Conservation (phyloP, 2,888 invertebrate genomes). For the Pandemis heparana region DNA sequence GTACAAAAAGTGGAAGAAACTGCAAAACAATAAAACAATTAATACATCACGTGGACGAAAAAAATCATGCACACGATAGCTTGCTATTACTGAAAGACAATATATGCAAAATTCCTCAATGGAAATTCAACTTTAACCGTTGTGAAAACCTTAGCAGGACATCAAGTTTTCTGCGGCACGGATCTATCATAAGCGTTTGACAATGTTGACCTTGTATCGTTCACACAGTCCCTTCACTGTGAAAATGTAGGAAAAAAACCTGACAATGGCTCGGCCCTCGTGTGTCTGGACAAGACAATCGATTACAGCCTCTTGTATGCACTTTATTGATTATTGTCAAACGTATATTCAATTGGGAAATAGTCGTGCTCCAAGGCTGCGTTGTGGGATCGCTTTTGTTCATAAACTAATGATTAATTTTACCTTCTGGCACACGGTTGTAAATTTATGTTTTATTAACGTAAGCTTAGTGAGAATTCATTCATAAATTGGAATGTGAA, state of each 20-base stretch:
- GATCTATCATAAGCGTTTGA: constrained; percentile 75
- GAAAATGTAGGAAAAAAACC: constrained; percentile 81
- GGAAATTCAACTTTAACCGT: constrained; percentile 45
- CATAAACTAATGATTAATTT: constrained; percentile 44
- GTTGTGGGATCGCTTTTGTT: constrained; percentile 58
- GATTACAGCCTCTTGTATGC: constrained; percentile 77
- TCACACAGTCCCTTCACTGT: constrained; percentile 84
- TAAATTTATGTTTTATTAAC: constrained; percentile 1
- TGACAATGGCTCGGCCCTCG: constrained; percentile 77
- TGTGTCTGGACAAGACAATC: constrained; percentile 78
- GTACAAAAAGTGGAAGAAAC: constrained; percentile 33
- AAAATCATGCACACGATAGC: constrained; percentile 28
- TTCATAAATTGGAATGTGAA: neutral
- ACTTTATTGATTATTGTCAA: constrained; percentile 82
- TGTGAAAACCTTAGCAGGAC: constrained; percentile 45
- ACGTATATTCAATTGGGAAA: constrained; percentile 74
- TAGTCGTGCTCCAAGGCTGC: constrained; percentile 66
- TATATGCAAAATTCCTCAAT: constrained; percentile 1
- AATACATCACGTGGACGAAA: constrained; percentile 39
- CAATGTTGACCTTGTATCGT: constrained; percentile 79
- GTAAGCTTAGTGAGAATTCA: constrained; percentile 9
- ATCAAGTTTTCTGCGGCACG: constrained; percentile 51
- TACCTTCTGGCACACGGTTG: neutral
- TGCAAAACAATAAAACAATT: constrained; percentile 41
- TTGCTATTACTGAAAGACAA: constrained; percentile 31